Conservation (phyloP, 2,113 vertebrate species). For the Nycticorax nycticorax region DNA sequence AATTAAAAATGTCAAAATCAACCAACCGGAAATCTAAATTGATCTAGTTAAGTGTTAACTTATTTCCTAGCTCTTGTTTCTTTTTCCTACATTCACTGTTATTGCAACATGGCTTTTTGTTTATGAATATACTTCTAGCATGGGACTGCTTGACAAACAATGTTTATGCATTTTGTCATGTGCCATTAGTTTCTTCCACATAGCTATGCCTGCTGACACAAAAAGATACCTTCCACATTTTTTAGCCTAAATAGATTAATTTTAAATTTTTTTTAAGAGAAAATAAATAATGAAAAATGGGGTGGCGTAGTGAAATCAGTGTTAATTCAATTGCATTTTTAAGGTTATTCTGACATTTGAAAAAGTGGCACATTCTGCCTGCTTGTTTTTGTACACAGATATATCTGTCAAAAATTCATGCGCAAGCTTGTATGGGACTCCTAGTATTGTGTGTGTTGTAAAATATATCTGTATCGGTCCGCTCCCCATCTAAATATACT, state of each 20-base stretch:
- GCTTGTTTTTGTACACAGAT: constrained; percentile 18
- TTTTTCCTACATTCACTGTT: background rate
- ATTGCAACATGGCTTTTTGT: background rate
- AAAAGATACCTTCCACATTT: background rate
- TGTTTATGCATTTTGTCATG: background rate
- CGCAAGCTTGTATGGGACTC: background rate
- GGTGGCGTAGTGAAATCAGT: background rate
- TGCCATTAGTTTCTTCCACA: background rate
- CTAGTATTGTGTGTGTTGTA: background rate
- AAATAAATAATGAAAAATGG: background rate
- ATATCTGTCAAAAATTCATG: constrained; percentile 19
- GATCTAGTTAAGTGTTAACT: background rate
- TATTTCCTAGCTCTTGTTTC: background rate
- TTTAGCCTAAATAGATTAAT: background rate
- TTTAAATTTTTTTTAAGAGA: background rate
- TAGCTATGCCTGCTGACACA: background rate
- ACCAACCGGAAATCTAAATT: background rate
- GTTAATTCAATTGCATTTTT: background rate
- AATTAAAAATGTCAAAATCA: background rate
- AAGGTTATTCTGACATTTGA: background rate
- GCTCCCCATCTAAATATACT: constrained; percentile 14
- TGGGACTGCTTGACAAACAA: background rate
- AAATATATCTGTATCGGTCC: constrained; percentile 15
- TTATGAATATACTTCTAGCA: background rate
- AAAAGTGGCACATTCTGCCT: constrained; percentile 37